A percentile compares a stretch with the other conserved stretches of the same genome.
Evolutionary conservation across 2,113 vertebrate genomes (phyloP).

Genomic region (Cyprinodon brontotheroides): DNA sequence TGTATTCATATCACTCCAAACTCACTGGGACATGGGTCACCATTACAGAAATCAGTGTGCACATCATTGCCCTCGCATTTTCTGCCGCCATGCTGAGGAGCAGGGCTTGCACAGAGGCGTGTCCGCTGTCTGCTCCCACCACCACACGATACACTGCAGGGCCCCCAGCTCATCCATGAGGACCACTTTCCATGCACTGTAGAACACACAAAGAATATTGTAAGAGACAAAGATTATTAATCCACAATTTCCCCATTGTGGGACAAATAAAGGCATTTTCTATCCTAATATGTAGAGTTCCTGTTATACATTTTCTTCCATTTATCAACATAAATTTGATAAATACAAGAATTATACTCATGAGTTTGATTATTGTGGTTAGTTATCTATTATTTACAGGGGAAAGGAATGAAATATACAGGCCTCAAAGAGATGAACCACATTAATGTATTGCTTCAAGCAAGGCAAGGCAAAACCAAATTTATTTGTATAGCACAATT

Average conservation of each 20-base stretch:
- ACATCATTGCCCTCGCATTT: constrained; percentile 89
- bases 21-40: constrained; percentile 90
- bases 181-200: constrained; percentile 95
- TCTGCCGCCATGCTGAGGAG: constrained; percentile 85
- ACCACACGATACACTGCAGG: constrained; percentile 91
- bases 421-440: too few relatives aligned
- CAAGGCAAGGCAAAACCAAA: too few relatives aligned
- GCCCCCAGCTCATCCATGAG: constrained; percentile 88
- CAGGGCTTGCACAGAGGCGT: constrained; percentile 87
- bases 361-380: too few relatives aligned
- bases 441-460: too few relatives aligned
- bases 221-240: neutral
- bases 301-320: neutral
- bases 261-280: too few relatives aligned
- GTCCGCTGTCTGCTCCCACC: constrained; percentile 89
- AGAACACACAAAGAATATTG: constrained; percentile 18
- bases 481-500: too few relatives aligned
- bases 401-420: too few relatives aligned
- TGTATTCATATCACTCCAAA: neutral
- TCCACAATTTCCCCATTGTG: too few relatives aligned
- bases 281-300: neutral
- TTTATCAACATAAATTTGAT: neutral
- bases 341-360: too few relatives aligned
- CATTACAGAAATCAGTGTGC: constrained; percentile 94
- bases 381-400: too few relatives aligned